Base-by-base conservation (phyloP, 2,888 invertebrate genomes). In the Caprella mutica region DNA sequence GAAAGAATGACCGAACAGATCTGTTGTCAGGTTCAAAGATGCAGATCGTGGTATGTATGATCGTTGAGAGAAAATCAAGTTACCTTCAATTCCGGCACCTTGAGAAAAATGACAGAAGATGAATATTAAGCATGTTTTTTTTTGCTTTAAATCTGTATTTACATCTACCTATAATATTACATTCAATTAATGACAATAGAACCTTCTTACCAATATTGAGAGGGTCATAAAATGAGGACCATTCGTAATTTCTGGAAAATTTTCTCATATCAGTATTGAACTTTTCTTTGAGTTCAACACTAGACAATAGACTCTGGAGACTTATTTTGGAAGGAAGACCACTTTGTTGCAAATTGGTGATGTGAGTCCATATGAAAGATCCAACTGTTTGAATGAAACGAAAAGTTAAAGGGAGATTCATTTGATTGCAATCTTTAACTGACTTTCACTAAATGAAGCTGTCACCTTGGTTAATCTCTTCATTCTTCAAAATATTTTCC, bases 311-410 rank as follows among this genome's bases (percentile, higher is more conserved):
- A 51, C 85, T 85, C 70, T 91, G 89, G 43, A 92, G 82, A 70
- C 86, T 86, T 30, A 87, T 81, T 0, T 91, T 90, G 19, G 68
- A 67, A 3, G 65, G 62, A 12, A 60, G 38, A 26, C 72, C 70
- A 0, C 91, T 89, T 67, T 86, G 85, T 59, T 86, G 82, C 38
- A 92, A 73, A 73, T 93, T 94, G 66, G 81, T 85, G 51, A 96
- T 76, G 72, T 94, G 92, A 50, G 90, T 90, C 91, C 91, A 94
- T 4, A 96, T 86, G 73, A 90, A 96, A 2, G 93, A 90, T 9
- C 91, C 92, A 52, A 88, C 90, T 58, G 50, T 2, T 35, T 35
- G 21, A 26, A 48, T 14, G 14, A 54, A 0, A 44, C 24, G 38
- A 3, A 19, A 4, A 3, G 24, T 14, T 14, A 43, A 19, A 4